Conservation (phyloP, 2,888 invertebrate species). For the Lomographa bimaculata region DNA sequence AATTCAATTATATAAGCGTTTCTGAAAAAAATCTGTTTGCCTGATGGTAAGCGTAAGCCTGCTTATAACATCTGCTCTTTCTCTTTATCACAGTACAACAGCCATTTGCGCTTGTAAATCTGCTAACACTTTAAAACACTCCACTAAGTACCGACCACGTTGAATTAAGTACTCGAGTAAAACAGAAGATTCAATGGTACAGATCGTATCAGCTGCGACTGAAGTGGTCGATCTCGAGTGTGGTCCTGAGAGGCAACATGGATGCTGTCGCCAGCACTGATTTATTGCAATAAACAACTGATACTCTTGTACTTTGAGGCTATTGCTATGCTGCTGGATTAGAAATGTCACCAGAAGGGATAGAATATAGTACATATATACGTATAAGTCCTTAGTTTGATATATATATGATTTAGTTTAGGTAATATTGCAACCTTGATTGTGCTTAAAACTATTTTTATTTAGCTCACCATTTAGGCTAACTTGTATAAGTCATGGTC, state of each 20-base stretch:
- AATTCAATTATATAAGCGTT: no score
- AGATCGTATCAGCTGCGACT: conserved; percentile 11
- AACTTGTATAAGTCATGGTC: no score
- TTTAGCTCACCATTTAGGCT: no score
- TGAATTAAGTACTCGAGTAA: conserved; percentile 4
- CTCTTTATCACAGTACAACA: no score
- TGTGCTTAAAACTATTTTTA: no score
- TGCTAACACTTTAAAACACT: conserved; percentile 5
- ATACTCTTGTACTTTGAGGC: conserved; percentile 31
- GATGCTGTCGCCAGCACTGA: conserved; percentile 41
- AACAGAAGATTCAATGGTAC: conserved; percentile 9
- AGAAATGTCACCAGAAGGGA: neutral
- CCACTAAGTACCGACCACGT: neutral
- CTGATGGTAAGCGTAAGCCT: no score
- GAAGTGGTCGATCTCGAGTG: conserved; percentile 25
- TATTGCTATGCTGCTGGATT: conserved; percentile 12
- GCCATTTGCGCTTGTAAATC: conserved; percentile 8
- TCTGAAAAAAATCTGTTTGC: no score
- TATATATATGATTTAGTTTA: no score
- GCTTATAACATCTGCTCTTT: no score
- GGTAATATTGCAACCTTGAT: no score
- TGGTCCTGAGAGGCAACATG: conserved; percentile 24
- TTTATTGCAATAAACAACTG: conserved; percentile 64
- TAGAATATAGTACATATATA: no score
- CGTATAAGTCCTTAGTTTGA: no score